Evolutionary conservation across 2,888 invertebrate genomes (phyloP).

Genomic region (Eupithecia subfuscata): DNA sequence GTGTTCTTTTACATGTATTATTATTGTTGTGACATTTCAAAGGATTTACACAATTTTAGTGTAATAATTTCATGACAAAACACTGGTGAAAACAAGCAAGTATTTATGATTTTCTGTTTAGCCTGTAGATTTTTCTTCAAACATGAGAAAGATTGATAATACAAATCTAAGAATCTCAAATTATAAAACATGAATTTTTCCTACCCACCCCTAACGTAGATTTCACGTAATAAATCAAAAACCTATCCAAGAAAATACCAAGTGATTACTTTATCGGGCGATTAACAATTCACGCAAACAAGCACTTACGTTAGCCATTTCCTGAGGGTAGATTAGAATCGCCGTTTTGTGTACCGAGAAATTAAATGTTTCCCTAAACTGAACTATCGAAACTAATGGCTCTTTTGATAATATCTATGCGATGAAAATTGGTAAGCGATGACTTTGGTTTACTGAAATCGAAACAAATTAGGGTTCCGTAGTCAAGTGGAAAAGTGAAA

Average conservation of each 20-base stretch:
- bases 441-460: slow-evolving; percentile 38
- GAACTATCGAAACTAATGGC: slow-evolving; percentile 36
- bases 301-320: slow-evolving; percentile 43
- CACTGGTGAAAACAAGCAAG: no score
- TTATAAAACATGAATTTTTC: no score
- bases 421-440: slow-evolving; percentile 39
- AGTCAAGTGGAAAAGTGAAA: background rate
- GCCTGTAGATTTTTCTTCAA: no score
- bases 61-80: no score
- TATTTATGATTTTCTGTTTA: no score
- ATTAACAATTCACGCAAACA: slow-evolving; percentile 44
- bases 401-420: slow-evolving; percentile 35
- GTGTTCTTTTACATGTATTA: no score
- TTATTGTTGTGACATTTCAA: no score
- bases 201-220: background rate
- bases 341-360: slow-evolving; percentile 44
- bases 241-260: slow-evolving; percentile 21
- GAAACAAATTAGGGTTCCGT: background rate
- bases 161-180: no score
- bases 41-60: no score
- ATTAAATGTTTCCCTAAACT: slow-evolving; percentile 44
- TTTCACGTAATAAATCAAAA: slow-evolving; percentile 18
- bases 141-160: no score
- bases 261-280: slow-evolving; percentile 39
- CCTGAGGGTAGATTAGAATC: slow-evolving; percentile 44